Evolutionary conservation across 2,888 invertebrate genomes (phyloP), one percentile per base, ranked within the genome.

Genomic region (Andricus quercusramuli): DNA sequence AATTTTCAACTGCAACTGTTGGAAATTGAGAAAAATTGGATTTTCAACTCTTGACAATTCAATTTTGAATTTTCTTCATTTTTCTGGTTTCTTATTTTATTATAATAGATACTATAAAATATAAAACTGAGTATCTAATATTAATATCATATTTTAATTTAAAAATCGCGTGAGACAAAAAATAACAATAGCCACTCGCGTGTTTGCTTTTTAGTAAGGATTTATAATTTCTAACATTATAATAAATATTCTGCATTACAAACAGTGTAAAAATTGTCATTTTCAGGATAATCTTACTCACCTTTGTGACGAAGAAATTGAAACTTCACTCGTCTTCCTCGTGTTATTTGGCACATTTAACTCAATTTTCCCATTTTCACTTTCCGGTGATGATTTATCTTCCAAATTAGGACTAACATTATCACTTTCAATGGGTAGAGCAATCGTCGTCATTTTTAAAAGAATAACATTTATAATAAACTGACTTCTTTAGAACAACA

Each of bases 361-460:
- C 20, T 56, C 32, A 20, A 56, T 74, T n/a, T 32, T n/a, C 1
- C 59, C 56, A 32, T 11, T 74, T n/a, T 15, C 32, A 32, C 32
- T 32, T 17, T 74, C 56, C 0, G 74, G 32, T 25, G 4, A 15
- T 29, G 25, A 25, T 4, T 64, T 29, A n/a, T 17, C 9, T 13
- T 32, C 15, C 17, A 29, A n/a, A 32, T 74, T 51, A 15, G 51
- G n/a, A 56, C 56, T 17, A 9, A 20, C 2, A n/a, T n/a, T 74
- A 51, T 56, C 56, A 56, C 51, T 74, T 56, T 56, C 74, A n/a
- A 20, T 11, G 2, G 56, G 22, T n/a, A 37, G 13, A 74, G 8
- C 32, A 32, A 32, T 51, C 56, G 74, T 51, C n/a, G 74, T 15
- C 74, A 74, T 74, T 37, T 3, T 74, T 47, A 22, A 70, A 29